Base-by-base conservation (phyloP, 2,888 invertebrate genomes). In the Clitarchus hookeri region DNA sequence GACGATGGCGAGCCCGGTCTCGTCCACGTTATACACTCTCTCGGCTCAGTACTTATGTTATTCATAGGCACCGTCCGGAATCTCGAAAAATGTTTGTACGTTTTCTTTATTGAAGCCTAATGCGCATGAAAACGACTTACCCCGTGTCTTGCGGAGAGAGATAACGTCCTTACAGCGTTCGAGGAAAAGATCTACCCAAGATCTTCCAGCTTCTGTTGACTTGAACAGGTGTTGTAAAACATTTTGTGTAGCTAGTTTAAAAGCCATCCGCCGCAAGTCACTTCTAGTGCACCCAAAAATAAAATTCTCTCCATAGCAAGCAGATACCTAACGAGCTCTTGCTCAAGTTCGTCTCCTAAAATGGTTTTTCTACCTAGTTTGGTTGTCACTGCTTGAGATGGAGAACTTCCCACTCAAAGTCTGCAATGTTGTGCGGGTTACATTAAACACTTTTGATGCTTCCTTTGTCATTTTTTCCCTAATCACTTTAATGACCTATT, bases 1-100 rank as follows among this genome's bases (percentile, higher is more conserved):
- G 25, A 82, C 86, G 85, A 85, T 79, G 26, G 84, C 8, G 23
- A 84, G 54, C n/a, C 86, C 79, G n/a, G n/a, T n/a, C n/a, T n/a
- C n/a, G n/a, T n/a, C n/a, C n/a, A n/a, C n/a, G n/a, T n/a, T n/a
- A n/a, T n/a, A 86, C 25, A 84, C 36, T 13, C 86, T 77, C 6
- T 85, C 65, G 11, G 84, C 80, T 23, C 36, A 11, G 25, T 65
- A 86, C 19, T 84, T 84, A n/a, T 79, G n/a, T 77, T 84, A 36
- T 6, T 79, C 84, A 23, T 44, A 80, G 0, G 13, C 48, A 23
- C n/a, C 53, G 6, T 44, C 86, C 25, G 78, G 44, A n/a, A 78
- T 84, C 19, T 53, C 27, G 44, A 86, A 86, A 44, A 86, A 79
- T 19, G 23, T 36, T 26, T 86, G 25, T n/a, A n/a, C n/a, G n/a